Evolutionary conservation across 2,113 vertebrate species (phyloP), one percentile per base, ranked within the genome.

Genomic region (Hydrolagus affinis): DNA sequence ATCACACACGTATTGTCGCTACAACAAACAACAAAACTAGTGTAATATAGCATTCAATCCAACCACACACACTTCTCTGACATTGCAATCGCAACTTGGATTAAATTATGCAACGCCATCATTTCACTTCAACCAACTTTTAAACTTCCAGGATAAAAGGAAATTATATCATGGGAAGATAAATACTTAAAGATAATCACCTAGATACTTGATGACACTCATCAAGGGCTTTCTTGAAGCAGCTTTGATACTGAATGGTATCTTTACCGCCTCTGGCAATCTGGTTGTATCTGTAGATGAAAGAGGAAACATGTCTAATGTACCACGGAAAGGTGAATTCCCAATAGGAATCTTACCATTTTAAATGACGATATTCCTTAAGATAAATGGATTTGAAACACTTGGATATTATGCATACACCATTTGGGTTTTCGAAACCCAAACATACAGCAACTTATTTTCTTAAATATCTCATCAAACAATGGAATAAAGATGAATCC

Each of bases 151-250:
- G 44, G 44, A 44, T 17, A 32, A 32, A 74, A 44, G 17, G 4
- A 44, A 44, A 44, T 74, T 32, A 17, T 44, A 74, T 74, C 32
- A 74, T 86, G 87, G 30, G 59, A 70, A 85, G 21, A 57, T 87
- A 86, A 71, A 70, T 88, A 86, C 90, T 88, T 94, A 85, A 30
- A 74, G 70, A 64, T 74, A 85, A 94, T 90, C 93, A 98, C 97
- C 97, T 90, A 98, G 94, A 91, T 96, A 98, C 90, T 96, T 96
- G 91, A 98, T 93, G 88, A 98, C 94, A 89, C 95, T 97, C 86
- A 95, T 96, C 90, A 98, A 92, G 87, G 97, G 96, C 86, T 96
- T 98, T 90, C 97, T 95, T 85, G 90, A 92, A 89, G 93, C 92
- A 70, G 94, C 95, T 92, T 95, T 95, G 90, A 94, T 94, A 94